phyloP scores from a whole-genome alignment of 1,140 invertebrate genomes.

The Cecropterus lyciades region DNA sequence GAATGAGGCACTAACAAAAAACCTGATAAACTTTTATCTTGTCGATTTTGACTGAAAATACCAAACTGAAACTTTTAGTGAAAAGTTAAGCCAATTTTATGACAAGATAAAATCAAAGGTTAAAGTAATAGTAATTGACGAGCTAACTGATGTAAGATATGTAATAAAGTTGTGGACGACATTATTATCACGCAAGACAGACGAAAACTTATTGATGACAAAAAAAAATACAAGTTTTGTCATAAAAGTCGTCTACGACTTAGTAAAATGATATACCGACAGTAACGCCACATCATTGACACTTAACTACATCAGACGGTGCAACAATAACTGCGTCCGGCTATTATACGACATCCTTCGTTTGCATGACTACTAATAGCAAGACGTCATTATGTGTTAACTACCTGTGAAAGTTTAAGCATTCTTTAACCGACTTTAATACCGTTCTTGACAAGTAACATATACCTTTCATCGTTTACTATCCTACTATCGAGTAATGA shows the following conservation, averaged over 20 bases:
- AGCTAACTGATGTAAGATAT: no score
- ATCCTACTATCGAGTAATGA: conserved; percentile 14
- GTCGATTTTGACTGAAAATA: neutral
- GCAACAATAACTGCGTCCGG: conserved; percentile 47
- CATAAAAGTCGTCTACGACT: neutral
- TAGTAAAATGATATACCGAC: neutral
- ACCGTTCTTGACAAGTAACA: conserved; percentile 13
- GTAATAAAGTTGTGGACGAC: no score
- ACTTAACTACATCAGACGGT: conserved; percentile 30
- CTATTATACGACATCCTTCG: conserved; percentile 47
- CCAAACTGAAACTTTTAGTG: no score
- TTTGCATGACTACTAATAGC: conserved; percentile 30
- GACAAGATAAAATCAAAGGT: no score
- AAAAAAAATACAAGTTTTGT: no score
- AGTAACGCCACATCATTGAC: conserved; percentile 18
- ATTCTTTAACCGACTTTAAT: conserved; percentile 9
- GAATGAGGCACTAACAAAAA: neutral
- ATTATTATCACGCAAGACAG: neutral
- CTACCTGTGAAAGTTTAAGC: conserved; percentile 28
- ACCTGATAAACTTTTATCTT: neutral
- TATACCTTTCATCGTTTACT: neutral
- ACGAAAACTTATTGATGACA: no score
- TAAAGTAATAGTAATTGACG: no score
- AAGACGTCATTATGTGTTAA: conserved; percentile 20
- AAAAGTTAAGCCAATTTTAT: no score